Conservation (phyloP, 2,113 vertebrate genomes). For the Eptatretus burgeri region DNA sequence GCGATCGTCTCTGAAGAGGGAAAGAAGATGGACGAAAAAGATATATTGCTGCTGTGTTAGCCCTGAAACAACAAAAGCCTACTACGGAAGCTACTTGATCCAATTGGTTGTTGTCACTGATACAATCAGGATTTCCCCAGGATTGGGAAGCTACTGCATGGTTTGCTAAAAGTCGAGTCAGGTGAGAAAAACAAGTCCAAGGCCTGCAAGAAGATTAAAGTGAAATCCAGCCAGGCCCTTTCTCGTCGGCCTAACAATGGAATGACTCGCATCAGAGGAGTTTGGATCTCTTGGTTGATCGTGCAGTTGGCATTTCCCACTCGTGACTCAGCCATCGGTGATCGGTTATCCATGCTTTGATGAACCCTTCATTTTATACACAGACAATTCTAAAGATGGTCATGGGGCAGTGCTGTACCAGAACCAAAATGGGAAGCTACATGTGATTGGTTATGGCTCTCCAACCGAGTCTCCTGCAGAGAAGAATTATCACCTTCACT, state of each 20-base stretch:
- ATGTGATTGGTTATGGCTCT: constrained; percentile 10
- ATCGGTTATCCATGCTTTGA: constrained; percentile 3
- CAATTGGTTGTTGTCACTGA: constrained; percentile 5
- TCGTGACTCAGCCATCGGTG: not conserved
- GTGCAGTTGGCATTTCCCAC: no score
- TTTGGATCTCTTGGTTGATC: not conserved
- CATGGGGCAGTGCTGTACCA: constrained; percentile 11
- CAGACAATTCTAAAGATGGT: not conserved
- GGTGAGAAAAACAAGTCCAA: not conserved
- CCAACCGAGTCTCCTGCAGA: constrained; percentile 7
- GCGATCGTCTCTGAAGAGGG: constrained; percentile 10
- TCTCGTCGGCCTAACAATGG: not conserved
- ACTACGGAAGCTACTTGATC: constrained; percentile 1
- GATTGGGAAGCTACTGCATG: constrained; percentile 9
- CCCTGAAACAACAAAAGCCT: not conserved
- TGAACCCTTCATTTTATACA: constrained; percentile 3
- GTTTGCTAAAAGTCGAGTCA: constrained; percentile 3
- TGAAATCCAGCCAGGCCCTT: not conserved
- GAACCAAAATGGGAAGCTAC: constrained; percentile 6
- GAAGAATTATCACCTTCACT: constrained; percentile 10
- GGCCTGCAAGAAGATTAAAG: not conserved
- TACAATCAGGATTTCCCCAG: constrained; percentile 8
- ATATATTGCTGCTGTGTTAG: constrained; percentile 9
- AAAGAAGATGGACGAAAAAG: constrained; percentile 7
- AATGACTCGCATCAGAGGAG: not conserved